A percentile compares a stretch with the other conserved stretches of the same genome.
Evolutionary conservation across 1,140 invertebrate species (phyloP).

Genomic region (Drosophila obscura): DNA sequence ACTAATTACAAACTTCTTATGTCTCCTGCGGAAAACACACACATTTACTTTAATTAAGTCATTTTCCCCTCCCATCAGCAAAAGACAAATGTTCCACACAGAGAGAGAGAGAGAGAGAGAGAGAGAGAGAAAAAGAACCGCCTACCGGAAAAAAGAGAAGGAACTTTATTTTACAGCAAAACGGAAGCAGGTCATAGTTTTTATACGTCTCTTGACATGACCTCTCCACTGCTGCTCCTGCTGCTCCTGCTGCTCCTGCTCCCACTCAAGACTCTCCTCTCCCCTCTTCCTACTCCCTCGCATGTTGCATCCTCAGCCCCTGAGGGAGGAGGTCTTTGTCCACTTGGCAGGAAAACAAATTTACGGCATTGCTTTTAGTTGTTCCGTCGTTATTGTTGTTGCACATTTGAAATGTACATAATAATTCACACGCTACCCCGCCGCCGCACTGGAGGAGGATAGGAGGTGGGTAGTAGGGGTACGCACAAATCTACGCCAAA

Average conservation of each 20-base stretch:
- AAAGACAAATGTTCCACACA: conserved; percentile 65
- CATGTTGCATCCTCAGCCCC: too few relatives aligned
- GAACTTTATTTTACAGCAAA: conserved; percentile 52
- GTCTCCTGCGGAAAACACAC: conserved; percentile 38
- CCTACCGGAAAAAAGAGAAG: conserved; percentile 62
- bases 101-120: conserved; percentile 4
- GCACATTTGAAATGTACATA: conserved; percentile 81
- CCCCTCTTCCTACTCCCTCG: too few relatives aligned
- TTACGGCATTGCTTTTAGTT: conserved; percentile 79
- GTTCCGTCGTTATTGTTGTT: conserved; percentile 66
- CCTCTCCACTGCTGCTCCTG: background rate
- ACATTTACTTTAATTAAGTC: conserved; percentile 81
- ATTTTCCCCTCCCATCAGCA: conserved; percentile 30
- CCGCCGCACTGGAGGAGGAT: background rate
- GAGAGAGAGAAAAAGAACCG: conserved; percentile 24
- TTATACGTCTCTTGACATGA: conserved; percentile 37
- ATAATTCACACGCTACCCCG: conserved; percentile 62
- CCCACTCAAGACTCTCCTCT: conserved; percentile 27
- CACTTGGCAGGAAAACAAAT: conserved; percentile 70
- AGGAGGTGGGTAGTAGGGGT: conserved; percentile 31
- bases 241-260: background rate
- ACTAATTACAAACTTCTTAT: conserved; percentile 77
- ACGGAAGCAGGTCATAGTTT: conserved; percentile 66
- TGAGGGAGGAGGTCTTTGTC: conserved; percentile 33
- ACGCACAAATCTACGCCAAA: conserved; percentile 60